Conservation (phyloP, 2,113 vertebrate genomes). For the Eulemur macaco region DNA sequence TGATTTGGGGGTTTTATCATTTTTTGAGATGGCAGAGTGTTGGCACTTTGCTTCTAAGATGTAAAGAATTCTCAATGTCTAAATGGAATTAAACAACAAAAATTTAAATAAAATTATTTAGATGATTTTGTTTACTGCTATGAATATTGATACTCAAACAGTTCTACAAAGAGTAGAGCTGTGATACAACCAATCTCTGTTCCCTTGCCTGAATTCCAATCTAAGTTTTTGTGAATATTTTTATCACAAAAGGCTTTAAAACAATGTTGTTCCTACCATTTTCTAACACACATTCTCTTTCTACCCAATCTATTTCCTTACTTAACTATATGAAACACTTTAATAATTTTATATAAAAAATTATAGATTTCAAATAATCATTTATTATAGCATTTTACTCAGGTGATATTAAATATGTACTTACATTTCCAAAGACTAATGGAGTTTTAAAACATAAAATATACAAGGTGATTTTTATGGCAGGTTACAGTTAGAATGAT, state of each 20-base stretch:
- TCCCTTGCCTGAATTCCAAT: accelerated
- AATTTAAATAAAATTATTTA: not conserved
- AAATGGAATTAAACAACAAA: not conserved
- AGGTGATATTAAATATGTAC: not conserved
- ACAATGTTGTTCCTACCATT: not conserved
- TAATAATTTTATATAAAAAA: not conserved
- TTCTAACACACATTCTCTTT: not conserved
- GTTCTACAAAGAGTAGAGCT: not conserved
- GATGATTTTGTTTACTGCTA: not conserved
- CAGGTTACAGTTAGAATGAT: not conserved
- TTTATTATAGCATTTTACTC: not conserved
- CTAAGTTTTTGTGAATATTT: not conserved
- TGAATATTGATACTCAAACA: not conserved
- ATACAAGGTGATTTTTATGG: not conserved
- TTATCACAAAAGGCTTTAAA: not conserved
- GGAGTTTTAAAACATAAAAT: not conserved
- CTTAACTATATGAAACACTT: not conserved
- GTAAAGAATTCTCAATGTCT: not conserved
- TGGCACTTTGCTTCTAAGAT: not conserved
- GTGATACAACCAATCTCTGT: not conserved
- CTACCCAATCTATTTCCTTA: not conserved
- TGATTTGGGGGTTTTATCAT: not conserved
- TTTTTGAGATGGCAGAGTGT: not conserved
- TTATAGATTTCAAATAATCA: not conserved
- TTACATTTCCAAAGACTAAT: not conserved